phyloP scores from a whole-genome alignment of 2,113 vertebrate species.

The Brachirus orientalis region DNA sequence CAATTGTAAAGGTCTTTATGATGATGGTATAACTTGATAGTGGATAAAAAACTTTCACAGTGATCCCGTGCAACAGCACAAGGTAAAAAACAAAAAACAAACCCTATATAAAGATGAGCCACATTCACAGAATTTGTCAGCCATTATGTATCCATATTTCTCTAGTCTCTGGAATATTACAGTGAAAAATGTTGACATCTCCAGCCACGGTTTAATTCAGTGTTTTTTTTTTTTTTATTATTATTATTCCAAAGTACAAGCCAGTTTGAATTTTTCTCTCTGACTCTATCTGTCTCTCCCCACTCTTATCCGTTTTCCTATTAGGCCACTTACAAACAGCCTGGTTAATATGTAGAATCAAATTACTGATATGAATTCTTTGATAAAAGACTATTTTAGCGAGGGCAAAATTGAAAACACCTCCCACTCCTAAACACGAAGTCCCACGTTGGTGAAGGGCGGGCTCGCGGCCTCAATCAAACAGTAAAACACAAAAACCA shows the following conservation, averaged over 20 bases:
- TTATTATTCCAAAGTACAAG: constrained; percentile 14
- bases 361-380: constrained; percentile 76
- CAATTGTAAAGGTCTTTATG: constrained; percentile 71
- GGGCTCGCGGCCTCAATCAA: constrained; percentile 73
- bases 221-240: too few relatives aligned
- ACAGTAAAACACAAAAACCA: constrained; percentile 84
- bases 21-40: constrained; percentile 59
- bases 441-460: constrained; percentile 59
- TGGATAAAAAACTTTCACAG: constrained; percentile 58
- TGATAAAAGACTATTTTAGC: constrained; percentile 79
- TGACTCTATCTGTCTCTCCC: constrained; percentile 12
- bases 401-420: constrained; percentile 75
- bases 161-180: constrained; percentile 18
- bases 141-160: background rate
- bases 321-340: constrained; percentile 64
- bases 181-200: constrained; percentile 34
- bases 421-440: constrained; percentile 66
- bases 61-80: too few relatives aligned
- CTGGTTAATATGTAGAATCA: constrained; percentile 65
- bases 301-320: constrained; percentile 40
- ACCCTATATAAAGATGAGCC: too few relatives aligned
- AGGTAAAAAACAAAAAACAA: too few relatives aligned
- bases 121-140: constrained; percentile 7
- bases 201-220: constrained; percentile 22
- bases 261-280: constrained; percentile 34